Evolutionary conservation across 2,888 invertebrate genomes (phyloP).

Genomic region (Agonopterix subpropinquella): DNA sequence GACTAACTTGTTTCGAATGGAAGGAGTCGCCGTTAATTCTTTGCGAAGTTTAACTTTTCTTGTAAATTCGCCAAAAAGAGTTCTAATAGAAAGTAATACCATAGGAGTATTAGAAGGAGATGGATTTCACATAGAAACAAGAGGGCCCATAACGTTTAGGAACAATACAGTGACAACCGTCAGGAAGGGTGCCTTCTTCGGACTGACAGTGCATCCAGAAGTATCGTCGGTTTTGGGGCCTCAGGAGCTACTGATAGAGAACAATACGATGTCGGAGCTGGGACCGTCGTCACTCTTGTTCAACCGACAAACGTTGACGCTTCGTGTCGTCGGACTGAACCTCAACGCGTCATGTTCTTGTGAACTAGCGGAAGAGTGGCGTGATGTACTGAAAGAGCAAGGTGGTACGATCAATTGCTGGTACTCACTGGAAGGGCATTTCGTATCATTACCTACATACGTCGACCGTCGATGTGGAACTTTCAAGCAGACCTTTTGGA

Average conservation of each 20-base stretch:
- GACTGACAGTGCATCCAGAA: constrained; percentile 68
- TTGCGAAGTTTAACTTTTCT: constrained; percentile 83
- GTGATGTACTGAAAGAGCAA: constrained; percentile 43
- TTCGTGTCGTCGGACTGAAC: constrained; percentile 75
- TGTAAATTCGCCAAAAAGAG: constrained; percentile 76
- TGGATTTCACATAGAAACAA: constrained; percentile 77
- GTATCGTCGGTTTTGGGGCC: constrained; percentile 53
- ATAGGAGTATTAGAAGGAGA: constrained; percentile 79
- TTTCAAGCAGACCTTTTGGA: constrained; percentile 65
- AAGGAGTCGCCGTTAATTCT: constrained; percentile 78
- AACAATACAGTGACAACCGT: constrained; percentile 78
- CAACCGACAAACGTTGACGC: constrained; percentile 70
- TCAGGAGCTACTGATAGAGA: constrained; percentile 77
- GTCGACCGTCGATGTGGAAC: constrained; percentile 56
- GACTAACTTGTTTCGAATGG: constrained; percentile 78
- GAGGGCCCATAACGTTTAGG: constrained; percentile 79
- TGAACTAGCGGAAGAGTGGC: constrained; percentile 52
- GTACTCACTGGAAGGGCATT: constrained; percentile 55
- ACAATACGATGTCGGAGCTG: constrained; percentile 76
- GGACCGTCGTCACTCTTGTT: constrained; percentile 75
- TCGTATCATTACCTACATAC: constrained; percentile 53
- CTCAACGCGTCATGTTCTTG: constrained; percentile 78
- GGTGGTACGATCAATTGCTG: constrained; percentile 57
- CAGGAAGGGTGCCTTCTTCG: constrained; percentile 78
- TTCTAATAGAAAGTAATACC: constrained; percentile 76